Evolutionary conservation across 2,113 vertebrate species (phyloP), one percentile per base, ranked within the genome.

Genomic region (Crotalus horridus): DNA sequence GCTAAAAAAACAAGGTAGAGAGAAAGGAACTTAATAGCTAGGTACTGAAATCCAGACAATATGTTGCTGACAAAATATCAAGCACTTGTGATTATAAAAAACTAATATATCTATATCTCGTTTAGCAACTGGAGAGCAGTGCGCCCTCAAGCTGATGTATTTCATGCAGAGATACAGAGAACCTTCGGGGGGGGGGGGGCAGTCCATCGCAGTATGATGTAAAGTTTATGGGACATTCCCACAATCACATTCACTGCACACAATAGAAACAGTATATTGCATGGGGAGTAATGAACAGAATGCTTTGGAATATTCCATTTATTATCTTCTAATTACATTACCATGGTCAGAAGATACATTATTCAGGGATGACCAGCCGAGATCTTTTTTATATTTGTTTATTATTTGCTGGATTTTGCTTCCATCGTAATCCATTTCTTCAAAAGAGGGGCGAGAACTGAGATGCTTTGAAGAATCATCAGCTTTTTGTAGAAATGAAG

Each of bases 331-430:
- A 46, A 46, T 93, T 94, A 89, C 17, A 51, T 91, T 97, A 98
- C 98, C 97, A 94, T 90, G 61, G 56, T 3, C 17, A 21, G 96
- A 95, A 89, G 0, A 89, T 23, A 92, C 89, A 15, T 91, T 93
- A 56, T 94, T 93, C 91, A 95, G 96, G 1, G 97, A 96, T 85
- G 94, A 97, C 53, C 95, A 13, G 88, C 96, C 95, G 23, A 98
- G 95, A 94, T 98, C 98, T 90, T 93, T 96, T 29, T 95, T 96
- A 91, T 97, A 95, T 92, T 94, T 97, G 81, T 98, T 95, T 46
- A 97, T 96, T 56, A 98, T 96, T 43, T 96, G 92, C 93, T 98
- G 97, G 91, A 97, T 93, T 81, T 94, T 96, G 69, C 93, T 96
- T 64, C 93, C 94, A n/a, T 90, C 90, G 74, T 94, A 95, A 51